A percentile compares a stretch with the other conserved stretches of the same genome.
These are phyloP conservation scores for Patella pellucida DNA, from an alignment of 2,888 invertebrate genomes.

Conservation along the genomic window DNA sequence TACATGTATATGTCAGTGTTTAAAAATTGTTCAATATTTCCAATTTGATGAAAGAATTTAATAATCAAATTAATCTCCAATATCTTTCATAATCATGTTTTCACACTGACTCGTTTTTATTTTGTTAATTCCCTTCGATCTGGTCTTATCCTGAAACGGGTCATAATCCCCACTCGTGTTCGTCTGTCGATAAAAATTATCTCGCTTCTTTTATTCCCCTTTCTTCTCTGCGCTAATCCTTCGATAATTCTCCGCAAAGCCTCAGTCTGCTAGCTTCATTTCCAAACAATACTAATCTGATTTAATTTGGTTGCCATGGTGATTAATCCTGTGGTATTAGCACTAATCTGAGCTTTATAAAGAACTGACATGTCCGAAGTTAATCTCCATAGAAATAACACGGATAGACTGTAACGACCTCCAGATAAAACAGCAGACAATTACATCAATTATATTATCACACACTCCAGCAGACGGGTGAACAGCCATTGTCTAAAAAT, in stretches of 20 bases:
- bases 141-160: not conserved
- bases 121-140: no score
- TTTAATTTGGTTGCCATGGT: slow-evolving; percentile 11
- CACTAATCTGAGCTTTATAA: not conserved
- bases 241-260: not conserved
- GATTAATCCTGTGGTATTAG: slow-evolving; percentile 2
- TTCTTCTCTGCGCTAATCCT: not conserved
- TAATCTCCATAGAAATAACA: slow-evolving; percentile 6
- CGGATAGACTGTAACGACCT: not conserved
- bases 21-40: no score
- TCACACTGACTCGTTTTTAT: not conserved
- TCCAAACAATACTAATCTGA: slow-evolving; percentile 5
- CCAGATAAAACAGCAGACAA: not conserved
- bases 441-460: not conserved
- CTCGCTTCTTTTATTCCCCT: not conserved
- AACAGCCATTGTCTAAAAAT: no score
- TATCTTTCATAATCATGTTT: no score
- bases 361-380: not conserved
- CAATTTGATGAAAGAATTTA: no score
- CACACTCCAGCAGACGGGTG: no score
- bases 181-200: slow-evolving; percentile 9
- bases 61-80: no score
- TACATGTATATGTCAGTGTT: no score
- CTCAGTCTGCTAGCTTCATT: not conserved
- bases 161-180: not conserved